Evolutionary conservation across 2,888 invertebrate species (phyloP).

Genomic region (Athrips mouffetella): DNA sequence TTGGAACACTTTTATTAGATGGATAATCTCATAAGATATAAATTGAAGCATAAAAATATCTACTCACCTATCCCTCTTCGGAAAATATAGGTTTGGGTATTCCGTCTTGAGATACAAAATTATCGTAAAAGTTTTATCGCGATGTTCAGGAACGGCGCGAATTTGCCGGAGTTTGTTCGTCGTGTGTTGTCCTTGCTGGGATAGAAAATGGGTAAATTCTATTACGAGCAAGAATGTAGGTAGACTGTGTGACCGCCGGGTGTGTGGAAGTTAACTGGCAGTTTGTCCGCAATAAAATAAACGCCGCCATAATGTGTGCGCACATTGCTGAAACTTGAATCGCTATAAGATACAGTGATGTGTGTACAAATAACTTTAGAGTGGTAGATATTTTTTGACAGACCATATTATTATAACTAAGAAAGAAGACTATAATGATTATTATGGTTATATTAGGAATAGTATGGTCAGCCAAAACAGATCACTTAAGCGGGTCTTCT

Average conservation of each 20-base stretch:
- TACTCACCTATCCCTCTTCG: background rate
- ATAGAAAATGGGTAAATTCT: constrained; percentile 31
- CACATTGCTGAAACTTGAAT: constrained; percentile 41
- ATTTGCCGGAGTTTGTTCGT: background rate
- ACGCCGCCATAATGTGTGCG: constrained; percentile 43
- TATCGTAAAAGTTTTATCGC: background rate
- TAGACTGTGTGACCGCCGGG: constrained; percentile 22
- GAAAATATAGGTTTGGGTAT: no score
- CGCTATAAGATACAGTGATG: no score
- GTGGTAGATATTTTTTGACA: no score
- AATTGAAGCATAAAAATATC: constrained; percentile 24
- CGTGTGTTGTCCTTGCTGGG: background rate
- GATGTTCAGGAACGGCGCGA: background rate
- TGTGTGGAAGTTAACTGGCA: constrained; percentile 40
- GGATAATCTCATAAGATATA: constrained; percentile 44
- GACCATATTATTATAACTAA: no score
- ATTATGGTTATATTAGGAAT: no score
- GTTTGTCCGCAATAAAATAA: constrained; percentile 52
- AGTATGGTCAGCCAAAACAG: no score
- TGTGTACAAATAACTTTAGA: no score
- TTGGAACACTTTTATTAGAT: constrained; percentile 44
- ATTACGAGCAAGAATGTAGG: constrained; percentile 37
- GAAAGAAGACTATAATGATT: no score
- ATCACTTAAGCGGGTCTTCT: no score
- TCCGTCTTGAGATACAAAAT: no score